A percentile compares a stretch with the other conserved stretches of the same genome.
Conservation (phyloP, 1,140 invertebrate species). For the Drosophila yakuba region DNA sequence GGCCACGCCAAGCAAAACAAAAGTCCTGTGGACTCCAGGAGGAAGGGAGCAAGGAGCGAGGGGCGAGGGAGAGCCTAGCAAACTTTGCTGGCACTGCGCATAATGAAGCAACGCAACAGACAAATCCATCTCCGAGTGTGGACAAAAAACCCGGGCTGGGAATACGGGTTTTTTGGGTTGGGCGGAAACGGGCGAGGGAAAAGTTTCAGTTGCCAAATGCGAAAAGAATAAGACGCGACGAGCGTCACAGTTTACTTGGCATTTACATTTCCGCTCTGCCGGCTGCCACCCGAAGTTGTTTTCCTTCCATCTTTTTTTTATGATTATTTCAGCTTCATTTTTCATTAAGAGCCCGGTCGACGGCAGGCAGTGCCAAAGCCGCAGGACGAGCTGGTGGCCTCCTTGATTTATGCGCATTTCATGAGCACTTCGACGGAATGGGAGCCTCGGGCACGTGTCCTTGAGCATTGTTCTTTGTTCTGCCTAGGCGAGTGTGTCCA, state of each 20-base stretch:
- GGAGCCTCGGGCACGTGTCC: slow-evolving; percentile 35
- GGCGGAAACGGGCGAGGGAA: slow-evolving; percentile 1
- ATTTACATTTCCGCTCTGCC: slow-evolving; percentile 64
- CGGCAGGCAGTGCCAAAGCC: slow-evolving; percentile 53
- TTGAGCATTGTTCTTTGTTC: slow-evolving; percentile 50
- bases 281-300: slow-evolving; percentile 38
- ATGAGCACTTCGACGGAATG: slow-evolving; percentile 46
- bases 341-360: slow-evolving; percentile 64
- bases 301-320: slow-evolving; percentile 55
- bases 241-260: slow-evolving; percentile 70
- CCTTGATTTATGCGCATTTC: slow-evolving; percentile 73
- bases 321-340: slow-evolving; percentile 77
- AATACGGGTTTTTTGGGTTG: slow-evolving; percentile 12
- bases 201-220: slow-evolving; percentile 76
- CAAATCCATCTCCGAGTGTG: slow-evolving; percentile 77
- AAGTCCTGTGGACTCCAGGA: slow-evolving; percentile 17
- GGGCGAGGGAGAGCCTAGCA: slow-evolving; percentile 18
- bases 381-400: slow-evolving; percentile 38
- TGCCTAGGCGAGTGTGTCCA: slow-evolving; percentile 25
- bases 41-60: background rate
- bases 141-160: slow-evolving; percentile 49
- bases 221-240: slow-evolving; percentile 64
- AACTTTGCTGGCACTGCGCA: slow-evolving; percentile 71
- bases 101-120: slow-evolving; percentile 68
- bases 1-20: slow-evolving; percentile 56